Conservation (phyloP, 2,797 vertebrate genomes). For the Lophura swinhoii region DNA sequence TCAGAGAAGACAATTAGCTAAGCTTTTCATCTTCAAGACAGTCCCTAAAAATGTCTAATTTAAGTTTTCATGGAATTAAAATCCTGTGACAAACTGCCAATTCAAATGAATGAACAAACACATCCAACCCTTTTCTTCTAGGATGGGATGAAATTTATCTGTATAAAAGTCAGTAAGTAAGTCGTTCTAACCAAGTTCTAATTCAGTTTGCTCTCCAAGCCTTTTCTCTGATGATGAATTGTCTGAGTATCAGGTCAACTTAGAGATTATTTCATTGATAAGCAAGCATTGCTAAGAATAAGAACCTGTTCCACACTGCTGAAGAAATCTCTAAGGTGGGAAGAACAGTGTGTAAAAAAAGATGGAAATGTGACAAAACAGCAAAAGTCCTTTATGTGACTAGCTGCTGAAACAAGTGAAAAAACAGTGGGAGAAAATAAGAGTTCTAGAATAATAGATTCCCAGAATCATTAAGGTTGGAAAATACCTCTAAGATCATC, state of each 20-base stretch:
- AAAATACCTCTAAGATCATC: too few species aligned
- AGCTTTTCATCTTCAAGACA: not conserved
- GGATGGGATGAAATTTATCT: not conserved
- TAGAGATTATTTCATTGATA: not conserved
- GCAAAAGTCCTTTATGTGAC: not conserved
- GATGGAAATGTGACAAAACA: not conserved
- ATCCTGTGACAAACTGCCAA: not conserved
- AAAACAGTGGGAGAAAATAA: not conserved
- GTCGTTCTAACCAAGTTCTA: not conserved
- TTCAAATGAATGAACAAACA: not conserved
- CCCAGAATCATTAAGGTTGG: too few species aligned
- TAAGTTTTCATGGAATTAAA: not conserved
- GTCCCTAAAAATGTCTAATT: not conserved
- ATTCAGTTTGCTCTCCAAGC: not conserved
- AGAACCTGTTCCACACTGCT: not conserved
- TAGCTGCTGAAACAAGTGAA: not conserved
- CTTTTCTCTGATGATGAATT: not conserved
- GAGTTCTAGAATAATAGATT: too few species aligned
- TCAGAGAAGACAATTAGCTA: not conserved
- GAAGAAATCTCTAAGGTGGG: not conserved
- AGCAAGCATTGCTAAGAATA: not conserved
- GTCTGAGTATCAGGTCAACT: not conserved
- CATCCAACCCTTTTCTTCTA: not conserved
- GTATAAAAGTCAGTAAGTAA: not conserved
- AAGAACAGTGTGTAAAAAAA: not conserved